Evolutionary conservation across 1,140 invertebrate genomes (phyloP), one percentile per base, ranked within the genome.

Genomic region (Drosophila busckii): DNA sequence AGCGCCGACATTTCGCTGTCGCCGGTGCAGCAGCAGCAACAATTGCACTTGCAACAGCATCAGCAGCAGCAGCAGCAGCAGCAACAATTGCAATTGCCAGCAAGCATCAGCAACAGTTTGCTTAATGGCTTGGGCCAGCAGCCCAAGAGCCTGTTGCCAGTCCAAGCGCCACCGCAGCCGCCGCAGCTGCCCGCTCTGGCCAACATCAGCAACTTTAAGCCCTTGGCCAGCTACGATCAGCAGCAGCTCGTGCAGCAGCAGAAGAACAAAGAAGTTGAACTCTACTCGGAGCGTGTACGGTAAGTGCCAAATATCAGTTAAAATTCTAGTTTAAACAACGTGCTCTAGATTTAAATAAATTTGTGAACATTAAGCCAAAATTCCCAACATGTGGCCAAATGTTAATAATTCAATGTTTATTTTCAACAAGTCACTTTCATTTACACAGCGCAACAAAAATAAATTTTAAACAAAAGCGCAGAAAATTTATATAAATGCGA

Each of bases 201-300:
- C 46, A 80, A 75, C 29, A 70, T 85, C 4, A 78, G 54, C 58
- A 69, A 66, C 25, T 71, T 85, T 4, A 85, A 86, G 34, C 83
- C 80, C 0, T 45, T 85, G 60, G 66, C 89, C 84, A 93, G 89
- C 70, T 91, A 90, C 65, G 92, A 90, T 89, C 90, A 91, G 46
- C 84, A 86, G 48, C 85, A 87, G 17, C 58, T 84, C 6, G 59
- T 85, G 44, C 80, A 86, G 45, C 80, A 84, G 48, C 70, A 87
- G 52, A 84, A 86, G 55, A 86, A 87, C 63, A 83, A 91, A 67
- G 94, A 94, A 87, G 90, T 94, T 46, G 94, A 96, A 75, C 91
- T 95, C 60, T 92, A 94, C 86, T 92, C 92, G 25, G 94, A 96
- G 85, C 90, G 93, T 80, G 90, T 92, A 78, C 91, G 94, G 94